Evolutionary conservation across 1,140 invertebrate species (phyloP).

Genomic region (Arctopsyche grandis): DNA sequence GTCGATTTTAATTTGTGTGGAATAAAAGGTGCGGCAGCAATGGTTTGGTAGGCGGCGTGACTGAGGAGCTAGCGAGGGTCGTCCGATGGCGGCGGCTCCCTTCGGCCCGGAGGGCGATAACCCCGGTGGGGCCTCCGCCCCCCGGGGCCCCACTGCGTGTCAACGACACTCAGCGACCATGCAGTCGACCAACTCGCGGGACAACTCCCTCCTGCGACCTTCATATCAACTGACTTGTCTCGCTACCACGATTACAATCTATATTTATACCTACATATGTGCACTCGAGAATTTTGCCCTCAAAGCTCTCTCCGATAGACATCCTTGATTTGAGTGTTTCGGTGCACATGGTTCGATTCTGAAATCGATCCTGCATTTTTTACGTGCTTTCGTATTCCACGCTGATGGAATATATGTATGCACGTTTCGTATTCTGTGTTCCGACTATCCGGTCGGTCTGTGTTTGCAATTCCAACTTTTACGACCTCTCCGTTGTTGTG

Average conservation of each 20-base stretch:
- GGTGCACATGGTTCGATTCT: too few relatives aligned
- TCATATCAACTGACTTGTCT: constrained; percentile 12
- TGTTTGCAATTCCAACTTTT: background rate
- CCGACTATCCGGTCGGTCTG: too few relatives aligned
- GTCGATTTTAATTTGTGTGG: background rate
- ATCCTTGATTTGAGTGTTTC: too few relatives aligned
- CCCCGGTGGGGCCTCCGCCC: constrained; percentile 33
- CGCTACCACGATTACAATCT: background rate
- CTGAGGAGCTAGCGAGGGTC: constrained; percentile 39
- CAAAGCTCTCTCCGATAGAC: background rate
- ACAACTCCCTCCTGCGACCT: constrained; percentile 26
- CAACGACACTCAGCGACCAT: constrained; percentile 16
- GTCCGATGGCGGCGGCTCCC: constrained; percentile 37
- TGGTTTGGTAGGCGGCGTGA: background rate
- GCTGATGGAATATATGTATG: too few relatives aligned
- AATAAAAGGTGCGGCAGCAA: constrained; percentile 38
- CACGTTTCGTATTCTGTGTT: too few relatives aligned
- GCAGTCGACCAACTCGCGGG: constrained; percentile 1
- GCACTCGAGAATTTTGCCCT: background rate
- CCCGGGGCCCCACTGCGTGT: background rate
- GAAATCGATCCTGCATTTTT: too few relatives aligned
- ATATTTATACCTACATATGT: background rate
- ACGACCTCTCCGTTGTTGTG: background rate
- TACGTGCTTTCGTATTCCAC: too few relatives aligned
- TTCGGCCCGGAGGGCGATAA: constrained; percentile 37